A percentile compares a stretch with the other conserved stretches of the same genome.
These are phyloP conservation scores for Diorhabda elongata DNA, from an alignment of 1,140 invertebrate genomes.

Conservation along the genomic window DNA sequence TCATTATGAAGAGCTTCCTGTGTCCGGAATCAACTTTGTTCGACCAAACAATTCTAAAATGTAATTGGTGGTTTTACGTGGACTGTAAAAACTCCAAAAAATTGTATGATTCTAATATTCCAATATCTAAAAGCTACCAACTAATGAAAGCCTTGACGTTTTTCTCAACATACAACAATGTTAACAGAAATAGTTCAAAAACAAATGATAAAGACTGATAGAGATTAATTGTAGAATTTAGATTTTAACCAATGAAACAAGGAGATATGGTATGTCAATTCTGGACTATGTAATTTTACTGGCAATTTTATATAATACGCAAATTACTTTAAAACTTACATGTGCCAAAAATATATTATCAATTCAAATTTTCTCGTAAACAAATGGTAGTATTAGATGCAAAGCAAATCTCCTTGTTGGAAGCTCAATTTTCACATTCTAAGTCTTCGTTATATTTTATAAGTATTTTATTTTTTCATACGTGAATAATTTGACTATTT, in stretches of 20 bases:
- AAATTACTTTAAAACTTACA: background rate
- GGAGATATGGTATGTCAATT: background rate
- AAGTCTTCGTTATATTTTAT: background rate
- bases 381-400: background rate
- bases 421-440: background rate
- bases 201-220: conserved; percentile 25
- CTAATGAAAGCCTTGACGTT: conserved; percentile 84
- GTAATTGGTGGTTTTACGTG: conserved; percentile 90
- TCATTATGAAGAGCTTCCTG: conserved; percentile 84
- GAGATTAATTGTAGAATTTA: background rate
- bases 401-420: conserved; percentile 4
- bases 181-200: conserved; percentile 38
- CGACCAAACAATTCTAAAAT: conserved; percentile 83
- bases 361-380: background rate
- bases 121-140: conserved; percentile 86
- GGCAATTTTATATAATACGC: background rate
- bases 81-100: conserved; percentile 76
- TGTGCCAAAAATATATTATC: background rate
- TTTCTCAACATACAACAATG: conserved; percentile 76
- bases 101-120: conserved; percentile 83
- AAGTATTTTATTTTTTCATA: conserved; percentile 7
- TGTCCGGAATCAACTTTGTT: conserved; percentile 86
- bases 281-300: background rate
- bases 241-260: conserved; percentile 5
- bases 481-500: background rate